These are phyloP conservation scores for Cyclina sinensis DNA, from an alignment of 1,140 invertebrate genomes.

Conservation along the genomic window DNA sequence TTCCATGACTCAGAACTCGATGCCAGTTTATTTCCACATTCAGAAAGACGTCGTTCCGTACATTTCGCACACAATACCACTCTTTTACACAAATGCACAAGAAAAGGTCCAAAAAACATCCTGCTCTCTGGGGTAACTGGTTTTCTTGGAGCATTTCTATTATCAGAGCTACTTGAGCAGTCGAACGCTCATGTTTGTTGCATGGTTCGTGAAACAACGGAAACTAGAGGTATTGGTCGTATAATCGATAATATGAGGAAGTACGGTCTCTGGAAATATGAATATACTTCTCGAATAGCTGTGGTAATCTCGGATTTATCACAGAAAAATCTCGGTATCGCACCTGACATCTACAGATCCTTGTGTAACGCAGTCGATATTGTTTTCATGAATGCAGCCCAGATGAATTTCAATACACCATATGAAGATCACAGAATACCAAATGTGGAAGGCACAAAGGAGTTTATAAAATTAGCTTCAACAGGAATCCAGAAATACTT, in stretches of 20 bases:
- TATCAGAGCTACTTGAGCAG: constrained; percentile 75
- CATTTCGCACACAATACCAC: constrained; percentile 63
- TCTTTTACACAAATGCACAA: constrained; percentile 31
- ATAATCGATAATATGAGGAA: constrained; percentile 73
- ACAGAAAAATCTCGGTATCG: constrained; percentile 72
- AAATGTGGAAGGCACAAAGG: constrained; percentile 76
- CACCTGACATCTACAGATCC: constrained; percentile 73
- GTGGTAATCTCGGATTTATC: constrained; percentile 76
- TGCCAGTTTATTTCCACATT: constrained; percentile 30
- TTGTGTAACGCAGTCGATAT: constrained; percentile 72
- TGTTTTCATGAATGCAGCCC: constrained; percentile 78
- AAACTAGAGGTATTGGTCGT: constrained; percentile 71
- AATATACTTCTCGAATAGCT: constrained; percentile 70
- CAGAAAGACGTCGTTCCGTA: constrained; percentile 61
- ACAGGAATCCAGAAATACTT: constrained; percentile 74
- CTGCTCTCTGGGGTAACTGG: constrained; percentile 77
- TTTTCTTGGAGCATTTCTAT: constrained; percentile 75
- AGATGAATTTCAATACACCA: constrained; percentile 77
- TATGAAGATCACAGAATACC: constrained; percentile 75
- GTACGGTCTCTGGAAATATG: constrained; percentile 75
- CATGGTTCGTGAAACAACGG: constrained; percentile 76
- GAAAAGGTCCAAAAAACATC: constrained; percentile 71
- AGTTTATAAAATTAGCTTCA: constrained; percentile 74
- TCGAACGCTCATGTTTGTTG: constrained; percentile 74
- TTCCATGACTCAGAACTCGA: constrained; percentile 66